Evolutionary conservation across 2,797 vertebrate genomes (phyloP).

Genomic region (Lithobates pipiens): DNA sequence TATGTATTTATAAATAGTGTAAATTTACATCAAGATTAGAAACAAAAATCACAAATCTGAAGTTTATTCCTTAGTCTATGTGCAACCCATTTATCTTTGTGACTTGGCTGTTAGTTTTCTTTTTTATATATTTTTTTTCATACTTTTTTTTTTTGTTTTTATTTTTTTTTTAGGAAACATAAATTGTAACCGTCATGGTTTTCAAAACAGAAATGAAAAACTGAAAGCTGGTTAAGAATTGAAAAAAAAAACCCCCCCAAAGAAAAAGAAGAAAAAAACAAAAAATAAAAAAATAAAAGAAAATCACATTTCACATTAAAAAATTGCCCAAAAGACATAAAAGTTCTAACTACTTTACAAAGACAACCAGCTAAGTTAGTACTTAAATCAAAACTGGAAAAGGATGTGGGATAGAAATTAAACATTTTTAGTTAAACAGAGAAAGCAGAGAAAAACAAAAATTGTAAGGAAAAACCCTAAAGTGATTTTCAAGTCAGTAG

Average conservation of each 20-base stretch:
- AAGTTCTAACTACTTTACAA: conserved; percentile 90
- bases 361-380: conserved; percentile 89
- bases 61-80: conserved; percentile 96
- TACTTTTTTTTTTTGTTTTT: conserved; percentile 60
- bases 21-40: conserved; percentile 99
- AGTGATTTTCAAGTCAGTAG: conserved; percentile 96
- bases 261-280: too few relatives aligned
- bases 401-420: conserved; percentile 73
- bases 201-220: conserved; percentile 75
- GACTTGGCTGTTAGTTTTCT: conserved; percentile 90
- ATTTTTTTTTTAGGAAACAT: conserved; percentile 82
- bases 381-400: conserved; percentile 80
- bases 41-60: conserved; percentile 99
- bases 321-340: conserved; percentile 84
- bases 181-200: conserved; percentile 83
- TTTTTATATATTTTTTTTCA: conserved; percentile 60
- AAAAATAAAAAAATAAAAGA: background rate
- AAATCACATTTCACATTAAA: conserved; percentile 90
- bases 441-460: conserved; percentile 81
- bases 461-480: conserved; percentile 52
- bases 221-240: conserved; percentile 46
- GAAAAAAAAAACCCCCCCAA: too few relatives aligned
- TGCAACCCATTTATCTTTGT: conserved; percentile 97
- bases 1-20: conserved; percentile 99
- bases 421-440: conserved; percentile 82